These are phyloP conservation scores for Ambastaia sidthimunki DNA, from an alignment of 2,797 vertebrate species.

Conservation along the genomic window DNA sequence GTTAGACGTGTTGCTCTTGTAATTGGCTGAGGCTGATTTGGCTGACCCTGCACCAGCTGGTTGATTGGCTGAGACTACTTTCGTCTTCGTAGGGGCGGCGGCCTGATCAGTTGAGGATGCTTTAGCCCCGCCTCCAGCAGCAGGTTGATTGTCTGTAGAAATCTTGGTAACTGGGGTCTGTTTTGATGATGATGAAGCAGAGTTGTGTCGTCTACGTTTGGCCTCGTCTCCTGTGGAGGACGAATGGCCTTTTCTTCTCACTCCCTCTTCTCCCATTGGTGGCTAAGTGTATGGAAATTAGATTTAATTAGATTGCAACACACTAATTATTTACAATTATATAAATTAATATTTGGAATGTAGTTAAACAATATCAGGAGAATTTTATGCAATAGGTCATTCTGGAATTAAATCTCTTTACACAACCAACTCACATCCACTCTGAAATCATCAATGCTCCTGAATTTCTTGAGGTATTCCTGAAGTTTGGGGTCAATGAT, in stretches of 20 bases:
- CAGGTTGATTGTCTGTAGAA: constrained; percentile 57
- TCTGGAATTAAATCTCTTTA: not conserved
- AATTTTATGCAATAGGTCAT: too few relatives aligned
- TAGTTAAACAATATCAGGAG: too few relatives aligned
- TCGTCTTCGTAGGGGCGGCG: constrained; percentile 21
- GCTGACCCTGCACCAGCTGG: constrained; percentile 40
- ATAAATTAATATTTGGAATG: not conserved
- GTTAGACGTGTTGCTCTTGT: constrained; percentile 19
- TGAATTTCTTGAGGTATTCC: constrained; percentile 88
- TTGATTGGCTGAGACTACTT: constrained; percentile 45
- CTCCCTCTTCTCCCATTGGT: constrained; percentile 85
- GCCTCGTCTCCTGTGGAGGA: constrained; percentile 81
- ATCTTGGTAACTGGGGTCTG: constrained; percentile 65
- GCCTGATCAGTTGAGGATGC: constrained; percentile 60
- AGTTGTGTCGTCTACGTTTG: constrained; percentile 74
- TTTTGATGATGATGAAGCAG: constrained; percentile 56
- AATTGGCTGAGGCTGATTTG: constrained; percentile 54
- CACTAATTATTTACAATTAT: not conserved
- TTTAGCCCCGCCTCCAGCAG: constrained; percentile 55
- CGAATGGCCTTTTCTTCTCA: constrained; percentile 79
- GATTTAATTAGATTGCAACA: not conserved
- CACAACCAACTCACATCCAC: constrained; percentile 78
- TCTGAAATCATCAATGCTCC: constrained; percentile 93
- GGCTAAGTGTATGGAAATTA: constrained; percentile 76
- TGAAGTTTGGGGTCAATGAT: constrained; percentile 86